Base-by-base conservation (phyloP, 1,140 invertebrate genomes). In the Arion vulgaris region DNA sequence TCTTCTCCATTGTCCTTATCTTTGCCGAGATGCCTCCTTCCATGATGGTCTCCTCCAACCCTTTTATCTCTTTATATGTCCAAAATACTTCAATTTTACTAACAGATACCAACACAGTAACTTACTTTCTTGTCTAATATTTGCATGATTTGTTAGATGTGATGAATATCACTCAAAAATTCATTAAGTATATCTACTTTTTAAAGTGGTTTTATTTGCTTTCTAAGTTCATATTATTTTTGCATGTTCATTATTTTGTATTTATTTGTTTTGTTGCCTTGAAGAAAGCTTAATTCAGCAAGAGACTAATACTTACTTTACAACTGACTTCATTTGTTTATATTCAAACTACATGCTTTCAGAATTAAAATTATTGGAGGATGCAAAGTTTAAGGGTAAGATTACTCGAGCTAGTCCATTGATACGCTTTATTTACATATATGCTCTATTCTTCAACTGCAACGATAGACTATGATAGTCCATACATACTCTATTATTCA, bases 311-410 rank as follows among this genome's bases (percentile, higher is more conserved):
- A n/a, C n/a, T n/a, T n/a, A n/a, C n/a, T n/a, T n/a, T n/a, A n/a
- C n/a, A n/a, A 15, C 41, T 45, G 5, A 45, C 17, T 17, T 69
- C n/a, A 39, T 68, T 80, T 13, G 28, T 57, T 38, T 36, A 53
- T 57, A 62, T 62, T 45, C 5, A 41, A 38, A 32, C 15, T 76
- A 1, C 45, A 32, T 41, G 45, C 38, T 81, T 81, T 81, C 69
- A 81, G 80, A 71, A 51, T 32, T 80, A 28, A 80, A 80, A 51
- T 71, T 72, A 72, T 71, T 71, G 68, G 62, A 80, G 51, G 78
- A 80, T n/a, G 19, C 62, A 4, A 71, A 45, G 36, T 0, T 69
- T 17, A 1, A 57, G 26, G 78, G 80, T 81, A 73, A 74, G 80
- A 57, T 41, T 32, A 7, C 15, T 9, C 45, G 9, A 49, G 45